Conservation (phyloP, 2,797 vertebrate genomes). For the Crocidura indochinensis region DNA sequence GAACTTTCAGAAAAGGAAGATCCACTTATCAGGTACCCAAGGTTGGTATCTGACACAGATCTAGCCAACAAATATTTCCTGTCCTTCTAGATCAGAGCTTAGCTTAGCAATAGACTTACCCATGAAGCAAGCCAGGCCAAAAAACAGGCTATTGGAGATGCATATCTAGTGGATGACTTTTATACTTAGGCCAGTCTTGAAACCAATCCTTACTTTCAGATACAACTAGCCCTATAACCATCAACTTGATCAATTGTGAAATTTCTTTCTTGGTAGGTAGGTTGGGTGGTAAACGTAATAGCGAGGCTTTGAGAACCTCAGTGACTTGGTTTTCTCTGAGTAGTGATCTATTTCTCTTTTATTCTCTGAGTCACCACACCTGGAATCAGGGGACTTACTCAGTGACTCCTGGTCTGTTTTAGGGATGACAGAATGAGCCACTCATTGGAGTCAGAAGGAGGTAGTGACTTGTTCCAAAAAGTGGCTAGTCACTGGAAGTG, state of each 20-base stretch:
- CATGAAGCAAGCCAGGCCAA: background rate
- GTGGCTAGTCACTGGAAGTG: background rate
- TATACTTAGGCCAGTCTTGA: slow-evolving; percentile 14
- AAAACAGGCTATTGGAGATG: background rate
- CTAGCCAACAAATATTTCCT: slow-evolving; percentile 11
- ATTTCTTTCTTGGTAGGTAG: slow-evolving; percentile 37
- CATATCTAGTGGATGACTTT: background rate
- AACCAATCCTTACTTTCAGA: slow-evolving; percentile 23
- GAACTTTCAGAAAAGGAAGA: slow-evolving; percentile 28
- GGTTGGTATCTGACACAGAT: background rate
- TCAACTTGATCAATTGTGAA: slow-evolving; percentile 50
- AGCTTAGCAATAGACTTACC: background rate
- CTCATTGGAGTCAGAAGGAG: background rate
- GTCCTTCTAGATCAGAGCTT: background rate
- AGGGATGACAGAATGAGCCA: background rate
- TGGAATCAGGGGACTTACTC: background rate
- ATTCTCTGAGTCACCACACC: background rate
- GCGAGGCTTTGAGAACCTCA: background rate
- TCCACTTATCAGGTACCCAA: background rate
- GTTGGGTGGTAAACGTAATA: background rate
- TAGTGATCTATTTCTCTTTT: background rate
- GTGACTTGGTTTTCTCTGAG: background rate
- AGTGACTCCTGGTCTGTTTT: background rate
- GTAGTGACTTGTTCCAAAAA: background rate
- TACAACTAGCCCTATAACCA: slow-evolving; percentile 11